phyloP scores from a whole-genome alignment of 2,888 invertebrate species.

The Microplitis manilae region DNA sequence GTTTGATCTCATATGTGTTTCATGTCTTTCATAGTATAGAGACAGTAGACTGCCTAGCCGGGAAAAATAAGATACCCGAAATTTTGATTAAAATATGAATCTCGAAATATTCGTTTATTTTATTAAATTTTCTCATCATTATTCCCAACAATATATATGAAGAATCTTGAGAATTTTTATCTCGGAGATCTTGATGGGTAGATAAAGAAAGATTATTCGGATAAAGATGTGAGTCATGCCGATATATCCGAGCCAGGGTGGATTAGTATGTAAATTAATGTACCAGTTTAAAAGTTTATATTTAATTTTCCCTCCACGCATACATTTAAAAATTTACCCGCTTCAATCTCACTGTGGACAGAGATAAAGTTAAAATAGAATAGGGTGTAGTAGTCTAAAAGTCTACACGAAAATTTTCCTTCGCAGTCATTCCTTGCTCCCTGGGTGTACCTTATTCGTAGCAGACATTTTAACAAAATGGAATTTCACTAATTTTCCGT shows the following conservation, averaged over 20 bases:
- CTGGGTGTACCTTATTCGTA: conserved; percentile 10
- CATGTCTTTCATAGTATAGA: too few relatives aligned
- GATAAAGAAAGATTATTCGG: conserved; percentile 18
- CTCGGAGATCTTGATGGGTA: background rate
- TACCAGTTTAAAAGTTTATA: conserved; percentile 15
- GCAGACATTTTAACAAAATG: conserved; percentile 43
- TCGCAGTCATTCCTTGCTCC: background rate
- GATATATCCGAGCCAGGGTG: conserved; percentile 9
- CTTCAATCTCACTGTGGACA: conserved; percentile 17
- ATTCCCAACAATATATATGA: conserved; percentile 13
- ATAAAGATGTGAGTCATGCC: background rate
- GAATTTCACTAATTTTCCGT: conserved; percentile 54
- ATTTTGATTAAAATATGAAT: background rate
- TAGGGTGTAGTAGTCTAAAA: background rate
- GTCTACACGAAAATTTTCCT: conserved; percentile 18
- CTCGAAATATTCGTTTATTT: background rate
- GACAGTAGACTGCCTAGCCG: too few relatives aligned
- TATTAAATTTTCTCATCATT: conserved; percentile 29
- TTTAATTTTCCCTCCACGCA: background rate
- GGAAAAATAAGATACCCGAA: too few relatives aligned
- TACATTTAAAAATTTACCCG: background rate
- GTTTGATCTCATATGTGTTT: too few relatives aligned
- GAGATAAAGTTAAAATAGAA: conserved; percentile 1
- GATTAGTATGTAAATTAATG: conserved; percentile 33
- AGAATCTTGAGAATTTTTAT: conserved; percentile 14